Base-by-base conservation (phyloP, 1,140 invertebrate genomes). In the Drosophila navojoa region DNA sequence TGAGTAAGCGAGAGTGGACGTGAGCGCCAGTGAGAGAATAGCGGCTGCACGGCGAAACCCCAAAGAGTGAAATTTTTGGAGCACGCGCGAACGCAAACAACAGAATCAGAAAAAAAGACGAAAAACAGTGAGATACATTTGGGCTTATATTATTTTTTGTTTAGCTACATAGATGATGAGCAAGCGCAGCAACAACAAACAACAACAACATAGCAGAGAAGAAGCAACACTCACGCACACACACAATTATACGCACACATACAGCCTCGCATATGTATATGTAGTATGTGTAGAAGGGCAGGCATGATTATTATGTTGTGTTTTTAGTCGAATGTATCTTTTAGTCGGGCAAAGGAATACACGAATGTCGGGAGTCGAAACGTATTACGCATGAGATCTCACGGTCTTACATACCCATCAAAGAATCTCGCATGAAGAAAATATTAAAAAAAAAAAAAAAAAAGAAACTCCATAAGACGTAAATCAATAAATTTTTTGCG, bases 271-370 rank as follows among this genome's bases (percentile, higher is more conserved):
- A 35, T 4, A 49, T 27, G 61, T 55, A 68, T 49, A 49, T 29
- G 53, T 15, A 45, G 53, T 15, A 45, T 42, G 10, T 16, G 45
- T 27, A 59, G 29, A 19, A 59, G 42, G 45, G 68, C 54, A 74
- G 67, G 60, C 45, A 59, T 71, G 68, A 71, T 71, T 84, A 72
- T 76, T 87, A 81, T 89, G 82, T 87, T 87, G 82, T 86, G 82
- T 86, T 86, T 85, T 85, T 77, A 77, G 81, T 85, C 82, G 76
- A 78, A 79, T 82, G 82, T 87, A 87, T 86, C 82, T 82, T 86
- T 86, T 72, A 87, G 82, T 87, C 82, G 76, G 79, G 68, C 79
- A 81, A 86, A 87, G 82, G 82, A 87, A 87, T 82, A 89, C 79
- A 79, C 79, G 79, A 87, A 82, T 89, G 84, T 82, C 69, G 77